phyloP scores from a whole-genome alignment of 1,140 invertebrate genomes.

The Danaus melanippus region DNA sequence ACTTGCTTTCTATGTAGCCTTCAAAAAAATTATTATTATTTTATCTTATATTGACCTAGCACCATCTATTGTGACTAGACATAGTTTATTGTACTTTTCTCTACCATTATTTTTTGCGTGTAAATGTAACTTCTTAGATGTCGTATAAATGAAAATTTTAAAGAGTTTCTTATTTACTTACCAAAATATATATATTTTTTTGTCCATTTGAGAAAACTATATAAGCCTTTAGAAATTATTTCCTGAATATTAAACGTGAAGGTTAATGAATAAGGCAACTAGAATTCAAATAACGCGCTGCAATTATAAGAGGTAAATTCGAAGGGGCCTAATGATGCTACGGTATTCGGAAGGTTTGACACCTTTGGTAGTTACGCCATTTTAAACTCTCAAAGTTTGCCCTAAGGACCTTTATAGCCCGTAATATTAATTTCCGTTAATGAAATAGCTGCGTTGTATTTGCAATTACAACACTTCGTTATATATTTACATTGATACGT shows the following conservation, averaged over 20 bases:
- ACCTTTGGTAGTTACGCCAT: slow-evolving; percentile 3
- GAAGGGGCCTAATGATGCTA: slow-evolving; percentile 9
- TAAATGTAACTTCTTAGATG: too few species aligned
- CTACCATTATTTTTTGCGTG: too few species aligned
- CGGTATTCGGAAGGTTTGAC: slow-evolving; percentile 9
- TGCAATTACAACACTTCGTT: slow-evolving; percentile 12
- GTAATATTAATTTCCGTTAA: slow-evolving; percentile 3
- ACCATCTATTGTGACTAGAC: too few species aligned
- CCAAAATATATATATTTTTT: too few species aligned
- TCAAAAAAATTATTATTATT: too few species aligned
- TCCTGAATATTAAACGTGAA: background rate
- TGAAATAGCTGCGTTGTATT: slow-evolving; percentile 7
- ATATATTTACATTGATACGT: slow-evolving; percentile 4
- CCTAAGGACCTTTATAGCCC: background rate
- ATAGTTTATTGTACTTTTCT: too few species aligned
- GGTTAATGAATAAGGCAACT: slow-evolving; percentile 4
- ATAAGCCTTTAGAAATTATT: too few species aligned
- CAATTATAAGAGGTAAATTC: slow-evolving; percentile 14
- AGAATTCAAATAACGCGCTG: slow-evolving; percentile 15
- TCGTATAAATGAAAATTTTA: too few species aligned
- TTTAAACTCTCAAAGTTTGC: background rate
- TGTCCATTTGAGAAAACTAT: too few species aligned
- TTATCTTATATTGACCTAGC: too few species aligned
- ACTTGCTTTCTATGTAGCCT: too few species aligned
- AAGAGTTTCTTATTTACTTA: too few species aligned